A percentile compares a stretch with the other conserved stretches of the same genome.
Conservation (phyloP, 2,113 vertebrate species). For the Pleuronectes platessa region DNA sequence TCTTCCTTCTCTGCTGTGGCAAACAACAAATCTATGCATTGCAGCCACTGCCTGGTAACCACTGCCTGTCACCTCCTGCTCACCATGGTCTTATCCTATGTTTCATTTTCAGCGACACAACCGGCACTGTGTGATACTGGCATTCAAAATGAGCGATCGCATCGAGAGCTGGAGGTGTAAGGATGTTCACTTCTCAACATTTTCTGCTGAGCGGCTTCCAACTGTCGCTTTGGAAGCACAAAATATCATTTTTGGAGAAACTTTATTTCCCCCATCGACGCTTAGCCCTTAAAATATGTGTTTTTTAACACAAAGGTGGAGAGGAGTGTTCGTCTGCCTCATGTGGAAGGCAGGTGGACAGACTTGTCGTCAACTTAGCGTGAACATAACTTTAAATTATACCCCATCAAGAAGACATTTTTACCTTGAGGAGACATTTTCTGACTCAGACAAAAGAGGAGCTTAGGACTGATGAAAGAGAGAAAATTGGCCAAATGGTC, state of each 20-base stretch:
- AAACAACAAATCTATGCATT: neutral
- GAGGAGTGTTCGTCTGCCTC: neutral
- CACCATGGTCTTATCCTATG: neutral
- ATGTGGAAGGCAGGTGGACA: no score
- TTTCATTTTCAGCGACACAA: neutral
- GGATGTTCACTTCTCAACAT: neutral
- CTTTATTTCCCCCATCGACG: neutral
- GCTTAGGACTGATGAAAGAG: conserved; percentile 48
- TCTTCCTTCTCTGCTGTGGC: neutral
- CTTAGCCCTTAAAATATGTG: neutral
- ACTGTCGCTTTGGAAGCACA: neutral
- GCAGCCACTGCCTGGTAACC: neutral
- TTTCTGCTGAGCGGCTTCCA: neutral
- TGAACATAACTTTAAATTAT: conserved; percentile 4
- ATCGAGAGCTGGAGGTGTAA: conserved; percentile 12
- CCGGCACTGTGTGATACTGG: neutral
- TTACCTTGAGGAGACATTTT: conserved; percentile 53
- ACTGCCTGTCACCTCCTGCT: conserved; percentile 15
- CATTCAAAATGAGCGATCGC: conserved; percentile 1
- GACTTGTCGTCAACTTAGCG: conserved; percentile 10
- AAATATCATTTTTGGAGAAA: neutral
- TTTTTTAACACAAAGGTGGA: neutral
- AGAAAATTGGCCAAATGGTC: conserved; percentile 65
- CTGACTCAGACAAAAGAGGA: conserved; percentile 35
- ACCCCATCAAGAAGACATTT: conserved; percentile 36